Base-by-base conservation (phyloP, 2,113 vertebrate species). In the Oostethus manadensis region DNA sequence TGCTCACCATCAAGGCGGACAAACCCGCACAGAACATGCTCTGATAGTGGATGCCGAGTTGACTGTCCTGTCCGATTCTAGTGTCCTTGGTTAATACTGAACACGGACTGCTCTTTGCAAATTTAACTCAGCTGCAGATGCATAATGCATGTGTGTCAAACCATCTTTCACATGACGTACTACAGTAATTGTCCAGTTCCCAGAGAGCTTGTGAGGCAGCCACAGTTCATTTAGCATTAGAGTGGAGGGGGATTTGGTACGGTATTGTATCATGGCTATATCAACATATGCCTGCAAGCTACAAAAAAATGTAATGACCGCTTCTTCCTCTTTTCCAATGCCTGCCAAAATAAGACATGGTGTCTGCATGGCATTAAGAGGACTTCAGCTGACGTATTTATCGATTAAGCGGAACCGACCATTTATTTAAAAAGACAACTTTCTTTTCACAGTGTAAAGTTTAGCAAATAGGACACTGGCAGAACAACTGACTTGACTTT, bases 171-270 rank as follows among this genome's bases (percentile, higher is more conserved):
- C 23, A 26, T 26, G 23, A 2, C 23, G 26, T 18, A n/a, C 48
- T 8, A 18, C 17, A 18, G 51, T 53, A 53, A 35, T 10, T 33
- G 23, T 53, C 51, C 17, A n/a, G 51, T 33, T 53, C 51, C 51
- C 26, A 10, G 10, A 17, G 51, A 53, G 51, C 51, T 53, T 53
- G 51, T 53, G 33, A 35, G 26, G 17, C 51, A 5, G 26, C 51
- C 51, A 53, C 51, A 29, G 51, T 33, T 53, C 51, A 53, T 53
- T 53, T 53, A 35, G 51, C 10, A 53, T 53, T 53, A 53, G 51
- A 33, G 51, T 26, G 5, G n/a, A n/a, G n/a, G n/a, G n/a, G n/a
- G n/a, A n/a, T n/a, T n/a, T n/a, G n/a, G n/a, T n/a, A n/a, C n/a
- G n/a, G n/a, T n/a, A n/a, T n/a, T n/a, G n/a, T n/a, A n/a, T n/a